Conservation (phyloP, 2,113 vertebrate species). For the Gadus macrocephalus region DNA sequence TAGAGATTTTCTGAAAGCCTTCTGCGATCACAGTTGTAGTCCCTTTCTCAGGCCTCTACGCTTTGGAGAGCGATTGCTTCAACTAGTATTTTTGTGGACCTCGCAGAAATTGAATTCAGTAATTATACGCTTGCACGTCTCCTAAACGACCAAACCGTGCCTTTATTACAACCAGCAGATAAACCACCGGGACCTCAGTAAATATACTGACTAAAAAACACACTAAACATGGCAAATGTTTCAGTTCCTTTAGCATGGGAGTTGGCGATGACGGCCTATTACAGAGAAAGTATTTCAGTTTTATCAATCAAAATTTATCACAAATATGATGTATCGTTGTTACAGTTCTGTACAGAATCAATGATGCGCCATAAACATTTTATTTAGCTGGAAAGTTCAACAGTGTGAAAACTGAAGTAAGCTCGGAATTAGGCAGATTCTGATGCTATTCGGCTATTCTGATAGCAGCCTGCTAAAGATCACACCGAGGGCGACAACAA, state of each 20-base stretch:
- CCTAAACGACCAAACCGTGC: conserved; percentile 39
- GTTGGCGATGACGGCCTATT: conserved; percentile 7
- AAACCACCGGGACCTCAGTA: conserved; percentile 55
- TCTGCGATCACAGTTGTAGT: background rate
- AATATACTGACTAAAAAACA: conserved; percentile 39
- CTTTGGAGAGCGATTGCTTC: background rate
- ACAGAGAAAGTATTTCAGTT: background rate
- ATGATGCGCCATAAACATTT: no score
- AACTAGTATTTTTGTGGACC: background rate
- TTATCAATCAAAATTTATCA: no score
- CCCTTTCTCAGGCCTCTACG: background rate
- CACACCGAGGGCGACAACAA: no score
- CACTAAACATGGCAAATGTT: conserved; percentile 18
- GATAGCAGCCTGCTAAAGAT: no score
- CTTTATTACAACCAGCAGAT: conserved; percentile 57
- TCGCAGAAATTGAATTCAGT: conserved; percentile 43
- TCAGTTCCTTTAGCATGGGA: conserved; percentile 1
- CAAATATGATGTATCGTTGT: no score
- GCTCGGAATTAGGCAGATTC: no score
- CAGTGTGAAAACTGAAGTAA: no score
- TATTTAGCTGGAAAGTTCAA: no score
- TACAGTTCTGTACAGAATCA: no score
- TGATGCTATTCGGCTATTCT: no score
- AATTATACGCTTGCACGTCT: conserved; percentile 53
- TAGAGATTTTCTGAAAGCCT: no score